Evolutionary conservation across 2,797 vertebrate genomes (phyloP).

Genomic region (Trachops cirrhosus): DNA sequence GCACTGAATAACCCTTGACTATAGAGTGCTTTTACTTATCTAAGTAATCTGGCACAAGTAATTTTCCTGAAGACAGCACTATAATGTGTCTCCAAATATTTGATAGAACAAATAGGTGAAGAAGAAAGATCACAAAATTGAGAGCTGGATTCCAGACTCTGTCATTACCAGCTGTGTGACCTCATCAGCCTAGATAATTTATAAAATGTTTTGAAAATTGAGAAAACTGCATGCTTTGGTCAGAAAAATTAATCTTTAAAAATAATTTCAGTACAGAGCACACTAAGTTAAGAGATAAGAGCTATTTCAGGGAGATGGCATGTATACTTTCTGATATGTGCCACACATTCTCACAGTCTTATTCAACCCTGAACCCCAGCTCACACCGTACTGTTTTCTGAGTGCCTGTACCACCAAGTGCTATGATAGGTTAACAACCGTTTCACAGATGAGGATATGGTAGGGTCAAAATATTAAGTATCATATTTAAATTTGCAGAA

Average conservation of each 20-base stretch:
- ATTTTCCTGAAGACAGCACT: constrained; percentile 15
- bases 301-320: neutral
- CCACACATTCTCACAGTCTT: neutral
- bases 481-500: neutral
- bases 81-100: neutral
- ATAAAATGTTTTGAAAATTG: neutral
- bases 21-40: neutral
- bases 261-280: neutral
- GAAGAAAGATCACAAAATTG: constrained; percentile 29
- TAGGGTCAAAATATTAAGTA: neutral
- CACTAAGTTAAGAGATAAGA: neutral
- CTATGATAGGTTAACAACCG: neutral
- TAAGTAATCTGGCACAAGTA: neutral
- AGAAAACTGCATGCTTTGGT: neutral
- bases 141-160: neutral
- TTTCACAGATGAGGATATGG: neutral
- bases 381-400: neutral
- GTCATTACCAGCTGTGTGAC: neutral
- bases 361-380: neutral
- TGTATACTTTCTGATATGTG: neutral
- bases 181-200: neutral
- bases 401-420: neutral
- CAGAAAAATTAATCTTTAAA: neutral
- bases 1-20: neutral
- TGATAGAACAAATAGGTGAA: neutral